Conservation (phyloP, 1,140 invertebrate genomes). For the Drosophila saltans region DNA sequence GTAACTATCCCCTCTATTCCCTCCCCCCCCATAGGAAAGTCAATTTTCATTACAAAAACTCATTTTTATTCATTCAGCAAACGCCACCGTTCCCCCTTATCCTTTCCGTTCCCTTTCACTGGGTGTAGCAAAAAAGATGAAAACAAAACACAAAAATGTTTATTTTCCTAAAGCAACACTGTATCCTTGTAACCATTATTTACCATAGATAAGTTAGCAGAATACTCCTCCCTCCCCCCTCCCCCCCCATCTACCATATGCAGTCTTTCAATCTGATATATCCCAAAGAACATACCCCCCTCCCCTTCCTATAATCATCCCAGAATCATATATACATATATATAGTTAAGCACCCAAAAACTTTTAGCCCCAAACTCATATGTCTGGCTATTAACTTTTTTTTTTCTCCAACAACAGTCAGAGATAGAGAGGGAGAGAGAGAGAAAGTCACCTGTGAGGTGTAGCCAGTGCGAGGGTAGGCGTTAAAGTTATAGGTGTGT, state of each 20-base stretch:
- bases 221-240: not conserved
- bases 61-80: constrained; percentile 17
- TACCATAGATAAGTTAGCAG: constrained; percentile 25
- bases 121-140: not conserved
- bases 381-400: constrained; percentile 50
- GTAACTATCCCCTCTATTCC: not conserved
- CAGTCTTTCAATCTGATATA: not conserved
- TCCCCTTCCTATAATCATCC: too few species aligned
- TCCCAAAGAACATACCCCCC: not conserved
- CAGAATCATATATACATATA: not conserved
- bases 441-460: not conserved
- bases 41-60: constrained; percentile 17
- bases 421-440: not conserved
- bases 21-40: not conserved
- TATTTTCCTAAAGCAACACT: constrained; percentile 13
- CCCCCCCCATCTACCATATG: not conserved
- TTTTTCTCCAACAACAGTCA: not conserved
- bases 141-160: constrained; percentile 5
- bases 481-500: not conserved
- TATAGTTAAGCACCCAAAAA: constrained; percentile 19
- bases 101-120: not conserved
- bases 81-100: not conserved
- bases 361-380: constrained; percentile 35
- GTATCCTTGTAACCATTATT: constrained; percentile 30
- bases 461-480: too few species aligned